phyloP scores from a whole-genome alignment of 2,797 vertebrate genomes.

The Eidolon dupreanum region DNA sequence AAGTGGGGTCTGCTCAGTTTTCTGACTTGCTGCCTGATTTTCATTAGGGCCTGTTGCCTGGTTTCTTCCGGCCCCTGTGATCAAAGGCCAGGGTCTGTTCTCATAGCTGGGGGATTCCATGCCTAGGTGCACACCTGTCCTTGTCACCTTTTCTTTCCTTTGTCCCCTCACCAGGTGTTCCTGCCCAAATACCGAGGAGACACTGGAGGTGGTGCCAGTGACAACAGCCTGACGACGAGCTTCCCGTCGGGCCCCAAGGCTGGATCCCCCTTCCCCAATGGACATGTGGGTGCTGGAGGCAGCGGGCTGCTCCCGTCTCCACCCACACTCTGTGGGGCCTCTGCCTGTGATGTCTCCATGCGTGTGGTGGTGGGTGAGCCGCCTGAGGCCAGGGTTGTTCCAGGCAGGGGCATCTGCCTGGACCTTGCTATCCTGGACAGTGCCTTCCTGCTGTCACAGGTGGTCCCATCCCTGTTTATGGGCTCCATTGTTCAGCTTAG shows the following conservation, averaged over 20 bases:
- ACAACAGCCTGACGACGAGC: slow-evolving; percentile 69
- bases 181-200: slow-evolving; percentile 86
- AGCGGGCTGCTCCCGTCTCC: slow-evolving; percentile 68
- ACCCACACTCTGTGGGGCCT: slow-evolving; percentile 77
- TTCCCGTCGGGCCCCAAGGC: slow-evolving; percentile 81
- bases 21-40: background rate
- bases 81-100: background rate
- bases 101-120: background rate
- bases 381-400: background rate
- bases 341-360: slow-evolving; percentile 83
- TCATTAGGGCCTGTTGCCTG: background rate
- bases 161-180: slow-evolving; percentile 84
- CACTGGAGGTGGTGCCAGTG: background rate
- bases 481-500: slow-evolving; percentile 91
- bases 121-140: background rate
- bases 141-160: background rate
- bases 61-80: background rate
- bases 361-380: slow-evolving; percentile 81
- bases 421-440: slow-evolving; percentile 93
- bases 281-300: slow-evolving; percentile 62
- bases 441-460: slow-evolving; percentile 92
- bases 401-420: slow-evolving; percentile 89
- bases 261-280: slow-evolving; percentile 80
- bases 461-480: slow-evolving; percentile 90
- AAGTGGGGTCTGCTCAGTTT: background rate